A percentile compares a stretch with the other conserved stretches of the same genome.
Conservation (phyloP, 30 jellyfish, hydroid and myxozoan species). For the Pelagia noctiluca region DNA sequence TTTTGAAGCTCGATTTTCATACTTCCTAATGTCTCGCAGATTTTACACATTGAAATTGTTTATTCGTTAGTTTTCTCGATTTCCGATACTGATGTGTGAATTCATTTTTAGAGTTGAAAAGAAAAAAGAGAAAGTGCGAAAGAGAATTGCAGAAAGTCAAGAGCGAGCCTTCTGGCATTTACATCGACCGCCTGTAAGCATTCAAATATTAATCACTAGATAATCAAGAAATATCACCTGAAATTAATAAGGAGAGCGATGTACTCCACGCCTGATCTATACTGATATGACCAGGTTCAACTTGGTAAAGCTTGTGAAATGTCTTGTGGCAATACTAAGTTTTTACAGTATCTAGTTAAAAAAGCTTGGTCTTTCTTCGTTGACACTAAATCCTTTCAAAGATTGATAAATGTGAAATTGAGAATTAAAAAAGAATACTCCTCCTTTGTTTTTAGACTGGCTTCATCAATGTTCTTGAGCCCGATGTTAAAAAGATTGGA, state of each 20-base stretch:
- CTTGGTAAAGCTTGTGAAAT: too few species aligned
- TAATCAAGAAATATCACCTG: too few species aligned
- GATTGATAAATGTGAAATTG: too few species aligned
- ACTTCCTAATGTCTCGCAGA: neutral
- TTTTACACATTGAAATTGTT: neutral
- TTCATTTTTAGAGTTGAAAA: constrained; percentile 75
- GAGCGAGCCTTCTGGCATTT: constrained; percentile 96
- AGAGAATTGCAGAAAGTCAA: constrained; percentile 79
- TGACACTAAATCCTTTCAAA: too few species aligned
- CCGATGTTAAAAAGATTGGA: constrained; percentile 67
- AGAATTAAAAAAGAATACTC: neutral
- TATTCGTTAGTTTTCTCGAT: neutral
- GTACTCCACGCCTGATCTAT: too few species aligned
- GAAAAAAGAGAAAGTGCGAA: constrained; percentile 74
- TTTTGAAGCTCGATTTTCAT: neutral
- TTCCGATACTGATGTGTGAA: neutral
- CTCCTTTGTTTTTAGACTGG: constrained; percentile 48
- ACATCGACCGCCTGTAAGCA: constrained; percentile 79
- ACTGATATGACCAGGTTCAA: too few species aligned
- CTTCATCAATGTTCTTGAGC: constrained; percentile 59
- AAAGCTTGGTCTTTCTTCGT: too few species aligned
- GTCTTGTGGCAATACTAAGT: too few species aligned
- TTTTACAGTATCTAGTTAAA: too few species aligned
- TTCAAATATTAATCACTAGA: neutral
- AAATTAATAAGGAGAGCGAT: too few species aligned